Conservation (phyloP, 2,888 invertebrate species). For the Mycalesis mineus region DNA sequence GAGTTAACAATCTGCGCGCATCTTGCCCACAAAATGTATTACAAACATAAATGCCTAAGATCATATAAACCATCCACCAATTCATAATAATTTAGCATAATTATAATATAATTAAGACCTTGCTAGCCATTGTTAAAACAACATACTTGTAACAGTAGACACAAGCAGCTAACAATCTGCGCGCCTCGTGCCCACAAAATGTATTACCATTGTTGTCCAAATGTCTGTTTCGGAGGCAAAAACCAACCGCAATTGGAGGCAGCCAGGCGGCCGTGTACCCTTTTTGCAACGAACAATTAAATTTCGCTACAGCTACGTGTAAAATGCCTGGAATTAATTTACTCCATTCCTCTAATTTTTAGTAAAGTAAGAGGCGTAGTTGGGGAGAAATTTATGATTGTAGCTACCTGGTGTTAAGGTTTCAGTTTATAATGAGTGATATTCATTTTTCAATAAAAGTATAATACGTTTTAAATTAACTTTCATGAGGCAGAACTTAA, state of each 20-base stretch:
- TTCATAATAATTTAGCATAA: too few species aligned
- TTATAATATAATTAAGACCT: background rate
- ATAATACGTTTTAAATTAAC: too few species aligned
- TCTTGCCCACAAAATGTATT: too few species aligned
- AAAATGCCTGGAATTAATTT: slow-evolving; percentile 6
- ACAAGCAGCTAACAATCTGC: background rate
- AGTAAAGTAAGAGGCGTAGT: background rate
- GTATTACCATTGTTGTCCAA: slow-evolving; percentile 12
- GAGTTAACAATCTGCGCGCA: too few species aligned
- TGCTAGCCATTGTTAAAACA: background rate
- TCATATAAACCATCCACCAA: too few species aligned
- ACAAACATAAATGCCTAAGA: too few species aligned
- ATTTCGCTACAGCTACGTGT: slow-evolving; percentile 4
- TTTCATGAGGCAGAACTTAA: too few species aligned
- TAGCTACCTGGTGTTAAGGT: background rate
- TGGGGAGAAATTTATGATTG: background rate
- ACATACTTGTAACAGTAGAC: background rate
- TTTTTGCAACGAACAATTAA: slow-evolving; percentile 11
- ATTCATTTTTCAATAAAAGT: too few species aligned
- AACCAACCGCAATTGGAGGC: slow-evolving; percentile 10
- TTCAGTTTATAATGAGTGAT: too few species aligned
- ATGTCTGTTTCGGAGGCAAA: slow-evolving; percentile 8
- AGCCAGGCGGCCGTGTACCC: background rate
- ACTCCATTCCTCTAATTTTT: background rate
- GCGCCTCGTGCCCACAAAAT: slow-evolving; percentile 5